Evolutionary conservation across 37 sponge, comb jelly and placozoan species (phyloP).

Genomic region (Hexactinellida sp.): DNA sequence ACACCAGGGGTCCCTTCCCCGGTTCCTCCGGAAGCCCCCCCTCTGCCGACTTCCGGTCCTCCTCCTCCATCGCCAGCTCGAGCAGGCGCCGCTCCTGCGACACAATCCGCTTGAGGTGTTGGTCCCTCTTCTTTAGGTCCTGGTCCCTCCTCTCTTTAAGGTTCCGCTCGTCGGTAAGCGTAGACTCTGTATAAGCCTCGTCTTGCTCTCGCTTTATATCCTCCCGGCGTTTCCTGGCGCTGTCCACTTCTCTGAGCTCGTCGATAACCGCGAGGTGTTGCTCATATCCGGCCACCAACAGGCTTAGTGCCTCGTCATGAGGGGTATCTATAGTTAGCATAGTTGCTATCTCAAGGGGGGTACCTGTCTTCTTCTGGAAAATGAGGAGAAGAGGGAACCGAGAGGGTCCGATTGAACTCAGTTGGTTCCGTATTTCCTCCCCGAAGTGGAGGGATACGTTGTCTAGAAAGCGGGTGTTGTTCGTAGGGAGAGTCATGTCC

Average conservation of each 20-base stretch:
- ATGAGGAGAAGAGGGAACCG: not conserved
- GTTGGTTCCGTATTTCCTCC: not conserved
- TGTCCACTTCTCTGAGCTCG: constrained; percentile 21
- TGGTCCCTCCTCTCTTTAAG: not conserved
- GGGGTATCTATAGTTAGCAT: not conserved
- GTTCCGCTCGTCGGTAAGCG: constrained; percentile 51
- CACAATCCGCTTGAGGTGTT: not conserved
- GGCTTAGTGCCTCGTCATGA: not conserved
- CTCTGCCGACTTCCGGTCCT: not conserved
- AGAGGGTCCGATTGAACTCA: not conserved
- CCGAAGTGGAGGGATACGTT: not conserved
- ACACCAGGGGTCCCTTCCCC: not conserved
- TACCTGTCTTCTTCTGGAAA: not conserved
- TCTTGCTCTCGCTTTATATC: constrained; percentile 61
- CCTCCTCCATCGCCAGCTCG: not conserved
- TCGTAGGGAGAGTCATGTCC: constrained; percentile 59
- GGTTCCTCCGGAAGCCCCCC: not conserved
- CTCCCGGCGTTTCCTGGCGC: constrained; percentile 40
- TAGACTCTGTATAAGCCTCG: constrained; percentile 48
- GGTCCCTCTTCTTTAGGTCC: too few species aligned
- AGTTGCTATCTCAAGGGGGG: not conserved
- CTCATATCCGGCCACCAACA: not conserved
- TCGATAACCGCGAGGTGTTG: not conserved
- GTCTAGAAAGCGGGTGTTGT: constrained; percentile 13
- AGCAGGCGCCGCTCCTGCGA: not conserved